Evolutionary conservation across 2,113 vertebrate species (phyloP).

Genomic region (Mustela lutreola): DNA sequence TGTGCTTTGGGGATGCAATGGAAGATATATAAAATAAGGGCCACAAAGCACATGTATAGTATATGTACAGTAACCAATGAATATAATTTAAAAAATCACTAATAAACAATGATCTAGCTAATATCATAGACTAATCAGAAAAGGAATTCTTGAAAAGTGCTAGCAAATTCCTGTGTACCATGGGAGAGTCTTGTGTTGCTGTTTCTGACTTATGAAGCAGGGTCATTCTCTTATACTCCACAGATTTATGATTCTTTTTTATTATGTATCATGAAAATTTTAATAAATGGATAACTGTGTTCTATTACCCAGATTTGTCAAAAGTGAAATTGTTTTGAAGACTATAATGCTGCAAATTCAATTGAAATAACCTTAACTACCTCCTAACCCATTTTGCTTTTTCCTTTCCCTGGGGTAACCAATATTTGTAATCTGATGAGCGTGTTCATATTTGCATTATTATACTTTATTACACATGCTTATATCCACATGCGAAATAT

Average conservation of each 20-base stretch:
- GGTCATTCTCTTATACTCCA: conserved; percentile 60
- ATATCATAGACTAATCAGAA: not conserved
- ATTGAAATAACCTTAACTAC: not conserved
- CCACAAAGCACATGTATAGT: not conserved
- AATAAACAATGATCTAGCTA: not conserved
- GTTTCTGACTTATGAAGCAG: conserved; percentile 46
- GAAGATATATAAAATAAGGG: not conserved
- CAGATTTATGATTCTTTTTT: conserved; percentile 70
- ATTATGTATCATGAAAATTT: conserved; percentile 74
- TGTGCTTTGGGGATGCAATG: not conserved
- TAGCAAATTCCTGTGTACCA: not conserved
- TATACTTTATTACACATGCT: not conserved
- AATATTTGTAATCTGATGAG: not conserved
- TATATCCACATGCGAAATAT: not conserved
- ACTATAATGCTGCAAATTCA: not conserved
- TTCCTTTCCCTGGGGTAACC: not conserved
- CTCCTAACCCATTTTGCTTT: not conserved
- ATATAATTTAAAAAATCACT: not conserved
- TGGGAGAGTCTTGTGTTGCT: conserved; percentile 4
- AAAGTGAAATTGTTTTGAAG: conserved; percentile 68
- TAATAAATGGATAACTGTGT: conserved; percentile 57
- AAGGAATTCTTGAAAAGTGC: not conserved
- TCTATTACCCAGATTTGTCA: conserved; percentile 66
- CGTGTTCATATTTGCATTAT: not conserved
- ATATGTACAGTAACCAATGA: not conserved